Evolutionary conservation across 2,113 vertebrate species (phyloP).

Genomic region (Tragelaphus scriptus): DNA sequence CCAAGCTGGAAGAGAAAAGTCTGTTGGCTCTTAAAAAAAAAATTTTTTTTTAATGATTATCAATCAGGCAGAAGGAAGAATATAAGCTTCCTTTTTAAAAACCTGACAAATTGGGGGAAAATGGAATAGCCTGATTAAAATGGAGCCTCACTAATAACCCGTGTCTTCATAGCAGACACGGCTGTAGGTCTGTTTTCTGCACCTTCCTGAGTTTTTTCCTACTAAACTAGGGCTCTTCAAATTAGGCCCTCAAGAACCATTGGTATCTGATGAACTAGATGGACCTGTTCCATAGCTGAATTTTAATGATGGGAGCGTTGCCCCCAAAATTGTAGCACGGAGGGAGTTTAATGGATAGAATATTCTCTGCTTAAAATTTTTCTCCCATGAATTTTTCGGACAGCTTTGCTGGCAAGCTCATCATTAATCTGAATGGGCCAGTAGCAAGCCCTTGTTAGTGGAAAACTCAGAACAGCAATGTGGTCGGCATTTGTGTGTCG

Average conservation of each 20-base stretch:
- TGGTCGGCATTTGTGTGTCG: not conserved
- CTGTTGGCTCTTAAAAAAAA: not conserved
- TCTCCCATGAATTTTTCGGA: not conserved
- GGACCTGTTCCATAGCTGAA: not conserved
- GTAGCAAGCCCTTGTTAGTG: not conserved
- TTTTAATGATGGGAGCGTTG: not conserved
- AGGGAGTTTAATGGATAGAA: not conserved
- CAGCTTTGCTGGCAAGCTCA: not conserved
- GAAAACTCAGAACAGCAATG: not conserved
- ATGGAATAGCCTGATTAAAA: not conserved
- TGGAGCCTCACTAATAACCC: not conserved
- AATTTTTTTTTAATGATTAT: not conserved
- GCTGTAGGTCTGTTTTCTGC: not conserved
- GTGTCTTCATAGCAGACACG: rapidly evolving
- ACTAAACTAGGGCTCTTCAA: not conserved
- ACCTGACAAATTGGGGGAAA: not conserved
- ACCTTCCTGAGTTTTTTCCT: not conserved
- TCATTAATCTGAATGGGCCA: not conserved
- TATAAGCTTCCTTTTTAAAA: not conserved
- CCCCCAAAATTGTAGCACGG: not conserved
- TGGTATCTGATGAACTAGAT: not conserved
- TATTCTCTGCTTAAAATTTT: not conserved
- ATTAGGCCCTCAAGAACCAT: not conserved
- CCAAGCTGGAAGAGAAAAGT: not conserved
- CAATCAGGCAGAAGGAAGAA: not conserved